Base-by-base conservation (phyloP, 2,113 vertebrate species). In the Hipposideros armiger region DNA sequence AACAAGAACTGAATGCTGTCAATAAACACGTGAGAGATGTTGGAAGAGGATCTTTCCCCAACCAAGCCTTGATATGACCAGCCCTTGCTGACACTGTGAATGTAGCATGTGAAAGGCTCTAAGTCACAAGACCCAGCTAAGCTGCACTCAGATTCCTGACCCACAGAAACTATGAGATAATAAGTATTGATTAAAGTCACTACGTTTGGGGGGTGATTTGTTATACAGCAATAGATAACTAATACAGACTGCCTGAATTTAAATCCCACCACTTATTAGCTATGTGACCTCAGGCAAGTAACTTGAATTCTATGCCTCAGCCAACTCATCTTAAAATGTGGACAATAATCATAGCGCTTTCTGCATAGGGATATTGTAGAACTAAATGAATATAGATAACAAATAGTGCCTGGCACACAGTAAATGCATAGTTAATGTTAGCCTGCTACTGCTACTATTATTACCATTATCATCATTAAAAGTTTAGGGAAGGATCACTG, bases 281-380 rank as follows among this genome's bases (percentile, higher is more conserved):
- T 74, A n/a, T 69, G 54, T 69, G n/a, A 87, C 42, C 45, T 77
- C 76, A 70, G 58, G 50, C 54, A 90, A 86, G 26, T 56, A 85
- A 91, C 7, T 83, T 86, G n/a, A 91, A 83, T 87, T 95, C 13
- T 84, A 20, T 66, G 67, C 11, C 52, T 89, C n/a, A 82, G 16
- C 17, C 62, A 81, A 87, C 7, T 70, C 52, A 62, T 69, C 88
- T 84, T 84, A 84, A 96, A 83, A 66, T 58, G 17, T 60, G 19
- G 52, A 36, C 45, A 73, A 56, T 58, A 90, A 64, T 78, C 77
- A 76, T 45, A 67, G 50, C 36, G 54, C 15, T 69, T 50, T 47
- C 24, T 47, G 54, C 15, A 30, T 3, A 89, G 45, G 20, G 56
- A 13, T 40, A 24, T 26, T 36, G 3, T 72, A 70, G 26, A 52